phyloP scores from a whole-genome alignment of 2,113 vertebrate genomes.

The Sebastes schlegelii region DNA sequence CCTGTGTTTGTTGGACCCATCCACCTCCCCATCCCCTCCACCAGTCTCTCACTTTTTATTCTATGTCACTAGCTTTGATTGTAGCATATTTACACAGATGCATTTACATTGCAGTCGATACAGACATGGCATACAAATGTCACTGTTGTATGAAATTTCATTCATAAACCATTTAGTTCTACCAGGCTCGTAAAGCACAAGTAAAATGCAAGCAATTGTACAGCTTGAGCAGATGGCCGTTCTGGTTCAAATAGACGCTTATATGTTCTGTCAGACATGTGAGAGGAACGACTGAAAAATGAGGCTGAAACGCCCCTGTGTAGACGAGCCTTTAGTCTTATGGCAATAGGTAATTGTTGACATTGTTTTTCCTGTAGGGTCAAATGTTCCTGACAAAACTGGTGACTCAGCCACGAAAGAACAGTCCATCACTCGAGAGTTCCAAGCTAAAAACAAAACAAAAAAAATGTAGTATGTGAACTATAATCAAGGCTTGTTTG shows the following conservation, averaged over 20 bases:
- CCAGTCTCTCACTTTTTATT: no score
- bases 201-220: no score
- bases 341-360: no score
- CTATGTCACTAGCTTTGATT: no score
- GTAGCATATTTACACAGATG: no score
- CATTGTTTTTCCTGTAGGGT: neutral
- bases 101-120: no score
- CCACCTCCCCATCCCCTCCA: no score
- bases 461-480: neutral
- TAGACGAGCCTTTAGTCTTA: neutral
- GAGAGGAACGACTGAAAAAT: neutral
- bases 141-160: no score
- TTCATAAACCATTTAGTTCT: no score
- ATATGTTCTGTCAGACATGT: neutral
- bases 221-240: neutral
- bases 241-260: neutral
- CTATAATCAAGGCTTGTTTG: neutral
- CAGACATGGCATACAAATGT: no score
- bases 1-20: no score
- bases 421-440: conserved; percentile 2
- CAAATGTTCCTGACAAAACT: conserved; percentile 11
- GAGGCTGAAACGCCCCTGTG: neutral
- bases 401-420: conserved; percentile 8
- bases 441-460: neutral
- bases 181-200: neutral